Conservation (phyloP, 2,797 vertebrate genomes). For the Myotis planiceps region DNA sequence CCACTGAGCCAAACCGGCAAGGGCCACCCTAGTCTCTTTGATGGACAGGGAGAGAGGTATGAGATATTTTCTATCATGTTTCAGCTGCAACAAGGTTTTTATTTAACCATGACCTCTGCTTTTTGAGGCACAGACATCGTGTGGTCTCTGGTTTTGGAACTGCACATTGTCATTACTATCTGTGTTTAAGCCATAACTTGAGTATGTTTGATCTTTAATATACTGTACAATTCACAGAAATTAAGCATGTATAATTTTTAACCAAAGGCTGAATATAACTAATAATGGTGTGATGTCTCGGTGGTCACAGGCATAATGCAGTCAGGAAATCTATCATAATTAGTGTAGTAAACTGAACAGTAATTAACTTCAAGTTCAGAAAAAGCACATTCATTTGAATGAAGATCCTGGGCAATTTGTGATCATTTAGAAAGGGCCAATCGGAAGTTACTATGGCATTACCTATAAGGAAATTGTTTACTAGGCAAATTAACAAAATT, state of each 20-base stretch:
- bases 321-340: constrained; percentile 45
- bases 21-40: background rate
- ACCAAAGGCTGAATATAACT: background rate
- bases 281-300: background rate
- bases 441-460: background rate
- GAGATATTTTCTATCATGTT: background rate
- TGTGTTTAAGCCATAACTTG: background rate
- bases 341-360: constrained; percentile 31
- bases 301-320: background rate
- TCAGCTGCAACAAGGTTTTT: background rate
- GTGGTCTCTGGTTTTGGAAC: background rate
- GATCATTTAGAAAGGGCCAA: constrained; percentile 6
- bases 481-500: constrained; percentile 46
- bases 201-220: background rate
- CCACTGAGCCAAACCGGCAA: no score
- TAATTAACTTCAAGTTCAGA: constrained; percentile 44
- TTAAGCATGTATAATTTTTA: background rate
- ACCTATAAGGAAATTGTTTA: constrained; percentile 14
- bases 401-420: background rate
- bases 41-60: background rate
- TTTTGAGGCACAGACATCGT: background rate
- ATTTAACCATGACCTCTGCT: background rate
- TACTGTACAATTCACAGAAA: background rate
- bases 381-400: constrained; percentile 43
- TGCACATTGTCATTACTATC: background rate